A percentile compares a stretch with the other conserved stretches of the same genome.
phyloP scores from a whole-genome alignment of 2,797 vertebrate genomes.

The Tachyglossus aculeatus region DNA sequence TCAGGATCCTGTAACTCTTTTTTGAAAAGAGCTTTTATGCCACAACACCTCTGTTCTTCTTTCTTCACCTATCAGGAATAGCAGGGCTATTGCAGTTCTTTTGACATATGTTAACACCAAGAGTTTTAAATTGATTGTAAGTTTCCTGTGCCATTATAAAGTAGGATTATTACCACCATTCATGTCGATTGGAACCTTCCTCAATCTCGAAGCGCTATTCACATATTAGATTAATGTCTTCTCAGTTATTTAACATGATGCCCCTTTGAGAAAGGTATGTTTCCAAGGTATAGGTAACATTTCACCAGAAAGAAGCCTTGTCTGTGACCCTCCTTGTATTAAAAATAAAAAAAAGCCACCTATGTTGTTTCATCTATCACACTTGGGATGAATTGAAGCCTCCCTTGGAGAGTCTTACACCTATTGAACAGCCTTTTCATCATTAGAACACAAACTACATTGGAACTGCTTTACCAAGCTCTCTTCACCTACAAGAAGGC shows the following conservation, averaged over 20 bases:
- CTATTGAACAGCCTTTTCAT: constrained; percentile 39
- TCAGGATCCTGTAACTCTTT: too few relatives aligned
- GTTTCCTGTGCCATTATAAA: too few relatives aligned
- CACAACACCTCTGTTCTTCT: too few relatives aligned
- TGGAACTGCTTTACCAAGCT: constrained; percentile 14
- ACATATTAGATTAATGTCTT: too few relatives aligned
- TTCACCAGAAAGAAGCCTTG: neutral
- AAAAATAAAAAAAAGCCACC: neutral
- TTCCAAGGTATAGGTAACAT: constrained; percentile 4
- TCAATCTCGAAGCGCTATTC: too few relatives aligned
- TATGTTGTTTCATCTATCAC: neutral
- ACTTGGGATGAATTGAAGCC: constrained; percentile 37
- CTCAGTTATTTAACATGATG: neutral
- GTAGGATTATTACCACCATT: too few relatives aligned
- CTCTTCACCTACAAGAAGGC: constrained; percentile 30
- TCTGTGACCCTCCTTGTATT: neutral
- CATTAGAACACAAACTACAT: neutral
- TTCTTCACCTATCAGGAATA: too few relatives aligned
- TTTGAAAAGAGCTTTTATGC: too few relatives aligned
- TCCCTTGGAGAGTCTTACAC: constrained; percentile 36
- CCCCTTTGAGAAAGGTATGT: neutral
- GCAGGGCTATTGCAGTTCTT: too few relatives aligned
- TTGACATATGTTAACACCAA: too few relatives aligned
- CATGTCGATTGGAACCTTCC: too few relatives aligned
- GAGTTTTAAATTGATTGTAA: too few relatives aligned